Conservation (phyloP, 53 echinoderm and acorn worm species). For the Echinometra lucunter region DNA sequence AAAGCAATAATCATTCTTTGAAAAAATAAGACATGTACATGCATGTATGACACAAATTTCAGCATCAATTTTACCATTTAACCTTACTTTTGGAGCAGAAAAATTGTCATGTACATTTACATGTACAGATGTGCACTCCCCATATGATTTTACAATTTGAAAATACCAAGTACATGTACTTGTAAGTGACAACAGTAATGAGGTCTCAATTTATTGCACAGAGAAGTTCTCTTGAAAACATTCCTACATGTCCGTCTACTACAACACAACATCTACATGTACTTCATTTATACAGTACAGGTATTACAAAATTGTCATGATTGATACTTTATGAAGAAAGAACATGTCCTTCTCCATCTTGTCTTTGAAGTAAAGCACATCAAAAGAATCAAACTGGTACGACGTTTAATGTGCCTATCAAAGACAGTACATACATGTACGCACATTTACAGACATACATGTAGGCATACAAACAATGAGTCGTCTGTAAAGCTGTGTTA, state of each 20-base stretch:
- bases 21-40: too few species aligned
- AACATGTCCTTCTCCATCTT: neutral
- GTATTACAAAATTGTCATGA: too few species aligned
- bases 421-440: too few species aligned
- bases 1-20: too few species aligned
- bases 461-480: slow-evolving; percentile 28
- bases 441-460: neutral
- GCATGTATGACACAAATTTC: neutral
- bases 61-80: neutral
- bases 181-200: too few species aligned
- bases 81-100: neutral
- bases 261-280: too few species aligned
- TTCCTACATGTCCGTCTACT: too few species aligned
- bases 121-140: too few species aligned
- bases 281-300: too few species aligned
- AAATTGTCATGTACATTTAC: neutral
- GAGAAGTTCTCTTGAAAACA: too few species aligned
- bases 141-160: too few species aligned
- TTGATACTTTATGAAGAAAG: neutral
- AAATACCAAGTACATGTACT: neutral
- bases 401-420: neutral
- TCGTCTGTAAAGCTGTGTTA: slow-evolving; percentile 5
- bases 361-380: neutral
- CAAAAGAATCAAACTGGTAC: neutral
- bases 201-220: too few species aligned